Conservation (phyloP, 2,113 vertebrate genomes). For the Neotragus moschatus region DNA sequence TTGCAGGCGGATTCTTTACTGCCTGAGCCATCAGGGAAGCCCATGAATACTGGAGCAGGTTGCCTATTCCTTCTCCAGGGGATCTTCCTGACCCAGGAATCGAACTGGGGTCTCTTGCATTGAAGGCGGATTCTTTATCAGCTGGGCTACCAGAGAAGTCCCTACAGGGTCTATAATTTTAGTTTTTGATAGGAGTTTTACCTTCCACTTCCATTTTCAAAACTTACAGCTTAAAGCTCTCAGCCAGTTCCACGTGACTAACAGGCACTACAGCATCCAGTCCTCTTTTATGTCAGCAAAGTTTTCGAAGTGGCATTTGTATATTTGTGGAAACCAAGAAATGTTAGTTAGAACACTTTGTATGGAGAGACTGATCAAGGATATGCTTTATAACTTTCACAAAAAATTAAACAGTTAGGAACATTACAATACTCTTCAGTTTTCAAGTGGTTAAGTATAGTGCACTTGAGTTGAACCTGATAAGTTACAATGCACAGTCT, state of each 20-base stretch:
- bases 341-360: not conserved
- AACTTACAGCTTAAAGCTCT: not conserved
- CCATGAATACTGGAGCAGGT: not conserved
- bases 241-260: not conserved
- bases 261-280: not conserved
- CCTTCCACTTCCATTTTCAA: not conserved
- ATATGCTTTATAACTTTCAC: not conserved
- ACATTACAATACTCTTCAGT: not conserved
- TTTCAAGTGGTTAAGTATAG: not conserved
- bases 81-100: not conserved
- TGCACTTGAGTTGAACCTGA: not conserved
- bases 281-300: not conserved
- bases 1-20: not conserved
- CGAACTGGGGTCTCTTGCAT: not conserved
- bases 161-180: not conserved
- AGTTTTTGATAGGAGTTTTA: not conserved
- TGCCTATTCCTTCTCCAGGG: not conserved
- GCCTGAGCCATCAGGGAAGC: not conserved
- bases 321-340: constrained; percentile 14
- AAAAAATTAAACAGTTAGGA: not conserved
- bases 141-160: not conserved
- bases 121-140: not conserved
- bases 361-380: not conserved
- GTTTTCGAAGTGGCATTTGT: not conserved
- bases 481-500: not conserved